A percentile compares a stretch with the other conserved stretches of the same genome.
phyloP scores from a whole-genome alignment of 2,888 invertebrate species.

The Torymus auratus region DNA sequence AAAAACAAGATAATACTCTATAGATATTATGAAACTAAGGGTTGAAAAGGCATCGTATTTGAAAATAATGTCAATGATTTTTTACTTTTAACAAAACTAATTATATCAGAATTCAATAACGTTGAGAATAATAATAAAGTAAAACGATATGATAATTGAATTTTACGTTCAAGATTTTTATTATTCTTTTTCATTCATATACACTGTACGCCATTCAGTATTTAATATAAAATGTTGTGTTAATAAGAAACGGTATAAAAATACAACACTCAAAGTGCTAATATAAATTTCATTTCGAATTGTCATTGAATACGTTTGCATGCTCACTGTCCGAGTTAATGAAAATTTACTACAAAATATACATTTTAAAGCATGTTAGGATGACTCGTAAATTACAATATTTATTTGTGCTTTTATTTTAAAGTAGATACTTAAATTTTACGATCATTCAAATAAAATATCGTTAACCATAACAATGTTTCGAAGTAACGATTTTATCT shows the following conservation, averaged over 20 bases:
- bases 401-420: slow-evolving; percentile 45
- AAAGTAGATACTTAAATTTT: slow-evolving; percentile 33
- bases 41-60: too few relatives aligned
- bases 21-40: too few relatives aligned
- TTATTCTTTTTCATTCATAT: too few relatives aligned
- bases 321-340: slow-evolving; percentile 24
- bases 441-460: slow-evolving; percentile 62
- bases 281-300: slow-evolving; percentile 14
- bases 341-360: slow-evolving; percentile 43
- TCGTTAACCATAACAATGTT: slow-evolving; percentile 61
- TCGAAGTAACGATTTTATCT: slow-evolving; percentile 44
- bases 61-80: too few relatives aligned
- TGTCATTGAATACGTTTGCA: slow-evolving; percentile 33
- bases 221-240: too few relatives aligned
- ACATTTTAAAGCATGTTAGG: slow-evolving; percentile 35
- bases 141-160: too few relatives aligned
- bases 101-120: too few relatives aligned
- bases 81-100: too few relatives aligned
- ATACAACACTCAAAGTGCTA: neutral
- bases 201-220: too few relatives aligned
- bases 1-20: too few relatives aligned
- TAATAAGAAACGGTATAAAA: slow-evolving; percentile 23
- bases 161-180: too few relatives aligned
- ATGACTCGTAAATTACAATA: slow-evolving; percentile 46
- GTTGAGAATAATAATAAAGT: too few relatives aligned